Percentiles rank a stretch among this genome's conserved stretches.
Evolutionary conservation across 2,113 vertebrate genomes (phyloP).

Genomic region (Tichodroma muraria): DNA sequence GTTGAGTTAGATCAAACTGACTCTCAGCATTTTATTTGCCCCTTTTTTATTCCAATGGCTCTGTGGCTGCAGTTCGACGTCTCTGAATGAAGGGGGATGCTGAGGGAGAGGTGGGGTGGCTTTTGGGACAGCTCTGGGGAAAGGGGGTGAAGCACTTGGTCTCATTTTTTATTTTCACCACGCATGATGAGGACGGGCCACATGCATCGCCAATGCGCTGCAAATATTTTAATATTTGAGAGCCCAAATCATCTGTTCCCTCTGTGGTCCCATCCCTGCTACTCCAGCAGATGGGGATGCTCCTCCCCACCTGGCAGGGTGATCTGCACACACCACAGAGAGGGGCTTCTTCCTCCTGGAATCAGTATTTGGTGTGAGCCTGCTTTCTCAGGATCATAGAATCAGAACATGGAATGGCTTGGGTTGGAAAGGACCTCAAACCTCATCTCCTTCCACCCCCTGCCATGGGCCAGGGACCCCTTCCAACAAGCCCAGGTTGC

Average conservation of each 20-base stretch:
- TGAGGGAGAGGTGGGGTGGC: neutral
- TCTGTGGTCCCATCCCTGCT: neutral
- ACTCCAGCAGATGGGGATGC: fast-evolving
- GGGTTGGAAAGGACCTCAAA: neutral
- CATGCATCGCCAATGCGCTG: neutral
- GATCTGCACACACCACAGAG: neutral
- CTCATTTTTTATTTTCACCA: neutral
- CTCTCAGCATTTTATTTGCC: constrained; percentile 50
- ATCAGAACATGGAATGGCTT: fast-evolving
- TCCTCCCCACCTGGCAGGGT: neutral
- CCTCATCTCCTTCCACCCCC: neutral
- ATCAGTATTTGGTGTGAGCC: fast-evolving
- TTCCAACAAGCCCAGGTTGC: neutral
- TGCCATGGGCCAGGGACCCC: neutral
- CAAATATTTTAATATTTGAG: neutral
- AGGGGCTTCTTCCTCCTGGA: neutral
- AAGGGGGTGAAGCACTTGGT: neutral
- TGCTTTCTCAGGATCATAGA: neutral
- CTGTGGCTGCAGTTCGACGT: neutral
- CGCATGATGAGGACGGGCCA: neutral
- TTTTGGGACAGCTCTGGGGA: neutral
- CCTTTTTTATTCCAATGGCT: constrained; percentile 49
- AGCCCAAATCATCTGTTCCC: neutral
- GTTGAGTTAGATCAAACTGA: constrained; percentile 71
- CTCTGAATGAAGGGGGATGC: neutral